phyloP scores from a whole-genome alignment of 2,797 vertebrate species.

The Lutra lutra region DNA sequence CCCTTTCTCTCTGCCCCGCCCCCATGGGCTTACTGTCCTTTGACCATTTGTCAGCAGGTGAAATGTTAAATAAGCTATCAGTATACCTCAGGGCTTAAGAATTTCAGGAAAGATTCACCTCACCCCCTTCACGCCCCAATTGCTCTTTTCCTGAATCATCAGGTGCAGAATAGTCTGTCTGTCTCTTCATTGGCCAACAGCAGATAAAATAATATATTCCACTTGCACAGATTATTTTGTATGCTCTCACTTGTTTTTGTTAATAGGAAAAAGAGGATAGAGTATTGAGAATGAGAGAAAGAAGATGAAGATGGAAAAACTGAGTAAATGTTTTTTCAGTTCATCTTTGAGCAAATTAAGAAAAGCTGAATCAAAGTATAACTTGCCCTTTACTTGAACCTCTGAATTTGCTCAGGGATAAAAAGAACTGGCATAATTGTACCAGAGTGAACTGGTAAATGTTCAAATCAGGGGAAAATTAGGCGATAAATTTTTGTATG shows the following conservation, averaged over 20 bases:
- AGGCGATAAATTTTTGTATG: neutral
- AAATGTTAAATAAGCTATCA: neutral
- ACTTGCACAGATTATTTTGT: neutral
- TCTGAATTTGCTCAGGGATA: neutral
- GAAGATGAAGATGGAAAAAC: neutral
- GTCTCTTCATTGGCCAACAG: neutral
- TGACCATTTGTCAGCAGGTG: neutral
- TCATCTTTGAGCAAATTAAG: conserved; percentile 38
- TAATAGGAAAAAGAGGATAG: neutral
- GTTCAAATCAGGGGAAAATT: neutral
- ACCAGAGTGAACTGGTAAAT: neutral
- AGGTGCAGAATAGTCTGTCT: neutral
- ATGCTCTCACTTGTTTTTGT: neutral
- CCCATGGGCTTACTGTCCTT: neutral
- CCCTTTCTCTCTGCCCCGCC: neutral
- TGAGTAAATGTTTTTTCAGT: neutral
- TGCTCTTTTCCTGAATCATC: neutral
- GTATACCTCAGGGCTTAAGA: neutral
- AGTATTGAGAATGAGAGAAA: neutral
- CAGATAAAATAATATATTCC: neutral
- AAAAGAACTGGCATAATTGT: neutral
- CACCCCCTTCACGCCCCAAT: too few relatives aligned
- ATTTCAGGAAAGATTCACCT: neutral
- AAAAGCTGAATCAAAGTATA: neutral
- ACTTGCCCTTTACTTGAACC: neutral